phyloP scores from a whole-genome alignment of 2,888 invertebrate genomes.

The Meliscaeva auricollis region DNA sequence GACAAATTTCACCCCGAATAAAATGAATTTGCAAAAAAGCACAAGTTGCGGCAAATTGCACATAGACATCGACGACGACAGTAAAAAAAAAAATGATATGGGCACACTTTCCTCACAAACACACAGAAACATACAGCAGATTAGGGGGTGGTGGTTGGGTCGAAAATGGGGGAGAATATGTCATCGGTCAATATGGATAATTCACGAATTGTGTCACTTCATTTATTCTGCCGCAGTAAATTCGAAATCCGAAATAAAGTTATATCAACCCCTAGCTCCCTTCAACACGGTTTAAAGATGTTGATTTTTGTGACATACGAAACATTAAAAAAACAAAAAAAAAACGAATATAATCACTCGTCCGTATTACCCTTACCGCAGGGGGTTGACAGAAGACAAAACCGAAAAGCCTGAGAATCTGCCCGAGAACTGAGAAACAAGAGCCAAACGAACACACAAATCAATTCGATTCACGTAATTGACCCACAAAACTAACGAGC shows the following conservation, averaged over 20 bases:
- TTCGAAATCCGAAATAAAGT: conserved; percentile 14
- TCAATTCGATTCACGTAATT: conserved; percentile 71
- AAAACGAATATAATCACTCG: not conserved
- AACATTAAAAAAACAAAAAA: not conserved
- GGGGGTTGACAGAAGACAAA: not conserved
- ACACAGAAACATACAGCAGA: not conserved
- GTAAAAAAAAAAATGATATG: no score
- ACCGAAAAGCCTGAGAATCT: conserved; percentile 17
- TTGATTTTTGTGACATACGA: conserved; percentile 11
- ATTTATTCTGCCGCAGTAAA: conserved; percentile 49
- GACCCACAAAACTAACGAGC: conserved; percentile 71
- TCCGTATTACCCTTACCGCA: not conserved
- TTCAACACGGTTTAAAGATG: not conserved
- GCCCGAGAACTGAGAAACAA: conserved; percentile 24
- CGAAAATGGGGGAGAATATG: conserved; percentile 4
- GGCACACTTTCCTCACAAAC: conserved; percentile 22
- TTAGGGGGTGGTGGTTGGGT: conserved; percentile 16
- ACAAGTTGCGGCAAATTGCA: conserved; percentile 64
- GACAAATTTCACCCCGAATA: conserved; percentile 50
- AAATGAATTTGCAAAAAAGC: conserved; percentile 36
- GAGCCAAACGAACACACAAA: conserved; percentile 50
- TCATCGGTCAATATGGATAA: conserved; percentile 44
- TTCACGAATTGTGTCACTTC: conserved; percentile 65
- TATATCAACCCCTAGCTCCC: conserved; percentile 23
- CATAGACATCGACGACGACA: conserved; percentile 26